Base-by-base conservation (phyloP, 2,113 vertebrate genomes). In the Neolamprologus toae region DNA sequence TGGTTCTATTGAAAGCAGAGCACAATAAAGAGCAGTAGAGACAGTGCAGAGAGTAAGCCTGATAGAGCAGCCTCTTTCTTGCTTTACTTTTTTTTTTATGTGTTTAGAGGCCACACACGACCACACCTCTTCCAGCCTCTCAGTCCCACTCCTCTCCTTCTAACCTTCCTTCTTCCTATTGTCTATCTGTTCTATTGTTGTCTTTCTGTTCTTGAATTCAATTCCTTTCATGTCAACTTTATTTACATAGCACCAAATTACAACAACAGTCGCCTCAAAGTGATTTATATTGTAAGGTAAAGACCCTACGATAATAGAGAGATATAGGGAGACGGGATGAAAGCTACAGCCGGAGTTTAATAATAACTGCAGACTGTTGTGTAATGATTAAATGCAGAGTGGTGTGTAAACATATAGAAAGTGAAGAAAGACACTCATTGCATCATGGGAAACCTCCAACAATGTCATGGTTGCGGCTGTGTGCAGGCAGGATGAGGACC, bases 11-110 rank as follows among this genome's bases (percentile, higher is more conserved):
- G 86, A 90, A 83, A 88, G 81, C 47, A 6, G 68, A 84, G 37
- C 47, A 76, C 86, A 88, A 87, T 91, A 89, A 89, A 92, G 76
- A 85, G 83, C 84, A 49, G 82, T 51, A 49, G 59, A 87, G 89
- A 91, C 6, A 81, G 73, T 82, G 11, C 26, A 78, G 86, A 73
- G 81, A 80, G 59, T 5, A 40, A 85, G 54, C 54, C 68, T 54
- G 14, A 17, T 7, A 57, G 61, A 73, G 53, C 47, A 12, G 59
- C 33, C 19, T 45, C 81, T 85, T 33, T 82, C 45, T 78, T 35
- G 6, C 80, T 45, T 54, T 11, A 13, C 35, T n/a, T n/a, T 68
- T 40, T 68, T 35, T 35, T 61, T 63, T 23, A 2, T 7, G 16
- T 33, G 6, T 33, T 11, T 59, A 31, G 40, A 85, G 61, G 82